phyloP scores from a whole-genome alignment of 2,888 invertebrate species.

The Ectemnius lituratus region DNA sequence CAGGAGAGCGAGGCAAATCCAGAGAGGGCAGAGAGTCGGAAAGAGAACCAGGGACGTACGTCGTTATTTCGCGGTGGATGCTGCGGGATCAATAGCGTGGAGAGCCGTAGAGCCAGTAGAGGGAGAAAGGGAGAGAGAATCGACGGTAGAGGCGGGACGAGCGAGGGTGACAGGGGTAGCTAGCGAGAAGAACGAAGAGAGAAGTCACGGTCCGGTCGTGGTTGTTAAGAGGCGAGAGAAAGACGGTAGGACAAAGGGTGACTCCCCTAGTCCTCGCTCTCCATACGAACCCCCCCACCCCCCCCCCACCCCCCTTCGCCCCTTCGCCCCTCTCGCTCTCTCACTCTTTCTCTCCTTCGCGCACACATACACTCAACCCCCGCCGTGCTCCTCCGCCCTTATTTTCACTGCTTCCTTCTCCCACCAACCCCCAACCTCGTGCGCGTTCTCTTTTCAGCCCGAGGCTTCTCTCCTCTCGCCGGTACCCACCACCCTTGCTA shows the following conservation, averaged over 20 bases:
- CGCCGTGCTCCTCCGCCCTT: conserved; percentile 31
- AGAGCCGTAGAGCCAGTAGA: conserved; percentile 70
- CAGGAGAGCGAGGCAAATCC: conserved; percentile 16
- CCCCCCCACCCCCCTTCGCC: too few species aligned
- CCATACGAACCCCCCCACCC: conserved; percentile 41
- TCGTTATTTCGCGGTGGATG: conserved; percentile 78
- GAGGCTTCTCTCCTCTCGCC: conserved; percentile 47
- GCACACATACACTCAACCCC: not conserved
- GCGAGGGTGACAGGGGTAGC: conserved; percentile 38
- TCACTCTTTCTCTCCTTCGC: conserved; percentile 23
- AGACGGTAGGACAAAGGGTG: conserved; percentile 66
- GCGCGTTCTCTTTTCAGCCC: not conserved
- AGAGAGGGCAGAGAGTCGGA: conserved; percentile 27
- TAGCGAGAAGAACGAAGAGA: conserved; percentile 35
- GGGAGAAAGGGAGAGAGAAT: conserved; percentile 53
- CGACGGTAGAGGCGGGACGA: conserved; percentile 30
- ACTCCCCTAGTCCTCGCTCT: conserved; percentile 62
- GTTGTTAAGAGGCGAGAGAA: conserved; percentile 46
- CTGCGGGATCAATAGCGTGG: conserved; percentile 77
- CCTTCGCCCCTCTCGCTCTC: conserved; percentile 19
- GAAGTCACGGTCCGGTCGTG: conserved; percentile 30
- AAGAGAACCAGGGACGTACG: conserved; percentile 69
- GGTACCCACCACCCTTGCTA: conserved; percentile 68
- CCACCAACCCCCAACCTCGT: not conserved
- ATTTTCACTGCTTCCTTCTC: conserved; percentile 37